Evolutionary conservation across 2,888 invertebrate genomes (phyloP), one percentile per base, ranked within the genome.

Genomic region (Chymomyza procnemis): DNA sequence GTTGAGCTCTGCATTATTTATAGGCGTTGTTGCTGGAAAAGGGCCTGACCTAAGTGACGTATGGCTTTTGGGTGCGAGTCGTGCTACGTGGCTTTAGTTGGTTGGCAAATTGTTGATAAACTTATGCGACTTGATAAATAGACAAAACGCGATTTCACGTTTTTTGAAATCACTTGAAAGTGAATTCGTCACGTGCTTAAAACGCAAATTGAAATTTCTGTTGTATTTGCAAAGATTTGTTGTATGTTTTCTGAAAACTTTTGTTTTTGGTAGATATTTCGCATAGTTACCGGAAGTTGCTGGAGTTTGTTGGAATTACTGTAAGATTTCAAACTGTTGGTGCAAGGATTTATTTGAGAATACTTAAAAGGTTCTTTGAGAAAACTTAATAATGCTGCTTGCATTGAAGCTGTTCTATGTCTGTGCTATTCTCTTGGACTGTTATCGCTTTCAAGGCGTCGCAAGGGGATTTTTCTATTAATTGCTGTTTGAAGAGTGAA

Each of bases 1-100:
- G 74, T 64, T 74, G 69, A 76, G 65, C 66, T 71, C 55, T 67
- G 69, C 65, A 56, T 77, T 76, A 76, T 76, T 76, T 76, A 72
- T 76, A 76, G 78, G 47, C 54, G 14, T 3, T 1, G 26, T 26
- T 26, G 6, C 26, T 12, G 34, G 34, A 26, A n/a, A n/a, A 8
- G 34, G 34, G 34, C 34, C 34, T 41, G 34, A 41, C 34, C 34
- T 12, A 12, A 41, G 12, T 41, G 34, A 41, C 12, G 34, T 41
- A 41, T 12, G 34, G 34, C 34, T 41, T 14, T 41, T 41, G 1
- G 34, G 34, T 12, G 9, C 26, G 26, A 26, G 6, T 26, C 6
- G 26, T 26, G 4, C 34, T 34, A 41, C 34, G 34, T 41, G 34
- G 34, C 12, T 41, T 41, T 41, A 12, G 34, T 2, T 41, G 34